Base-by-base conservation (phyloP, 2,797 vertebrate genomes). In the Moxostoma hubbsi region DNA sequence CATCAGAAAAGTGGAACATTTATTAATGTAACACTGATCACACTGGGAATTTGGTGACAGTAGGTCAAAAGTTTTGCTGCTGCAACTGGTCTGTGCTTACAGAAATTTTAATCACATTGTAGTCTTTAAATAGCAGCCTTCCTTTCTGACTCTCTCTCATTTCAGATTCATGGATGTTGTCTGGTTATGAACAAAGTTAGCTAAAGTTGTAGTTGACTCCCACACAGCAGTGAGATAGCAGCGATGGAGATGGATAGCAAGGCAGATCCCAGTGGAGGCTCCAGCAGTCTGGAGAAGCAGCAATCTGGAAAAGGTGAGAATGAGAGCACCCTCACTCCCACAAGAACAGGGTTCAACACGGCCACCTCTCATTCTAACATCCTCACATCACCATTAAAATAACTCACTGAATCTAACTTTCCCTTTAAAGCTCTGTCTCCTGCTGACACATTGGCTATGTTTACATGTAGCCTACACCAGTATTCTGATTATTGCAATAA, bases 281-380 rank as follows among this genome's bases (percentile, higher is more conserved):
- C 55, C 43, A 51, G 46, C 64, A 58, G 64, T 67, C 75, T 68
- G 63, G 54, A 77, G 54, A 54, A 77, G 64, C 73, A n/a, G 15
- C 15, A 75, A 65, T 75, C 51, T 75, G 62, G 73, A 36, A 75
- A 36, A 47, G 73, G 73, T 65, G 73, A 75, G 73, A 66, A 75
- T 57, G 45, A 49, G 63, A 57, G 62, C 64, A 43, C 16, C 63
- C 63, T 59, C 45, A 76, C 74, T 67, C 74, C 64, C 74, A 67
- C 74, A 50, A 7, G 45, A 58, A 64, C 51, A 49, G 73, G 45
- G 51, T 7, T 66, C 62, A 66, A 46, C 62, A 53, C 43, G 46
- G 73, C 50, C 63, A 59, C 45, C 9, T 12, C 24, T 24, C 24
- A 18, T 43, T 11, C 59, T 59, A 16, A 65, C 74, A 75, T 67